Base-by-base conservation (phyloP, 2,888 invertebrate genomes). In the Trypoxylon attenuatum region DNA sequence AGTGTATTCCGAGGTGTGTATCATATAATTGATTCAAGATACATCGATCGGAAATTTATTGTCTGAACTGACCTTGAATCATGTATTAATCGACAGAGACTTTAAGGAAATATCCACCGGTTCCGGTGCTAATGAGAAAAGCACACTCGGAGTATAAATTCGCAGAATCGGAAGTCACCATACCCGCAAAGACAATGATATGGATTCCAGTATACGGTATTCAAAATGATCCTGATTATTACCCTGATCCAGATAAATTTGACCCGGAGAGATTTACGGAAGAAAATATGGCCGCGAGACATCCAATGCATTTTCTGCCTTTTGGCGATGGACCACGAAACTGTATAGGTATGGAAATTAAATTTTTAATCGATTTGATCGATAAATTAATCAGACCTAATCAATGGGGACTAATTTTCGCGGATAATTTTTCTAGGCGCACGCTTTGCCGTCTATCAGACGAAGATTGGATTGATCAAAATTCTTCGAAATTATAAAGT, bases 71-170 rank as follows among this genome's bases (percentile, higher is more conserved):
- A 8, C 25, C 5, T 13, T 19, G 38, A 33, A 3, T 29, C 3
- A 39, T 5, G 10, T 8, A 25, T 4, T 47, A 25, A 15, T 41
- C 56, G 49, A 46, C 25, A 88, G 89, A 89, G 76, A 87, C 88
- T 0, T 71, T 89, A n/a, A 79, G 89, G 19, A 84, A 87, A 47
- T 88, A 88, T 76, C 88, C 89, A 45, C 86, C 88, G 1, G 77
- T 83, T 0, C 66, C 81, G 2, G 39, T 78, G 5, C 63, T 87
- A 5, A 81, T 80, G 56, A 80, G 88, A 61, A 71, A 77, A 49
- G 53, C 73, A 19, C 54, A 69, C 1, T 73, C 71, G 42, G 6
- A 56, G 5, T 80, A 82, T 25, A 82, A 77, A 2, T 82, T 83
- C 21, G n/a, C 16, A 2, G 74, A 63, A 0, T 77, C 74, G 1